Percentiles rank a stretch among this genome's conserved stretches.
These are phyloP conservation scores for Pseudachorutes palmiensis DNA, from an alignment of 1,140 invertebrate species.

Conservation along the genomic window DNA sequence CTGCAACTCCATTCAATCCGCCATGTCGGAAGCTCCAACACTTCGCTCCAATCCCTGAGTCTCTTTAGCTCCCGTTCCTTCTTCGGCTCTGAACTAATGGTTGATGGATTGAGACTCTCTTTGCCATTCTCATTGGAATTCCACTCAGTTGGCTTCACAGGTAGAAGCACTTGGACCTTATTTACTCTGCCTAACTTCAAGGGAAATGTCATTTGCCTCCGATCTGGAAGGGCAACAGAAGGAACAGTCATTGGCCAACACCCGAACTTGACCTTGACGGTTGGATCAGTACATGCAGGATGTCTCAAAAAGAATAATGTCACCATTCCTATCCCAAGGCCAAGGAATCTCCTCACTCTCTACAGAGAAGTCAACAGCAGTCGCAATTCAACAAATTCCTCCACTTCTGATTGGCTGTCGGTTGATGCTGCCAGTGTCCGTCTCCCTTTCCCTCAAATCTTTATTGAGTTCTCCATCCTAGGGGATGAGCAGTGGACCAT, in stretches of 20 bases:
- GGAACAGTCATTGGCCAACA: neutral
- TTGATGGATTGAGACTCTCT: neutral
- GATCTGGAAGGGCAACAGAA: neutral
- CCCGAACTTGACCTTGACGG: neutral
- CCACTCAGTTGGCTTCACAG: slow-evolving; percentile 3
- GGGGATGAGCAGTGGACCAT: slow-evolving; percentile 12
- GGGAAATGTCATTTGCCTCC: slow-evolving; percentile 6
- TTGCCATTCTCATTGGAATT: neutral
- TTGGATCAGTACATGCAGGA: neutral
- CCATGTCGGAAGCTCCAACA: neutral
- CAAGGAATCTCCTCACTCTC: neutral
- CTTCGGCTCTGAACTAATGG: neutral
- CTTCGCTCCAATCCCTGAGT: neutral
- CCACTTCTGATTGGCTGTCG: neutral
- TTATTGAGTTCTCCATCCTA: neutral
- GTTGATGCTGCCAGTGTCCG: neutral
- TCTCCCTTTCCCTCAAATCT: neutral
- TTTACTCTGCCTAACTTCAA: neutral
- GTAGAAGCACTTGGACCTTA: neutral
- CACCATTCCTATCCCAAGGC: neutral
- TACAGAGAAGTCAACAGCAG: neutral
- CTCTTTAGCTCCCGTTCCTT: neutral
- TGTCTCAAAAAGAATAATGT: neutral
- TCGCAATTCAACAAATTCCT: neutral
- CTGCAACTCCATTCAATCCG: slow-evolving; percentile 1